Evolutionary conservation across 2,113 vertebrate genomes (phyloP).

Genomic region (Symphodus melops): DNA sequence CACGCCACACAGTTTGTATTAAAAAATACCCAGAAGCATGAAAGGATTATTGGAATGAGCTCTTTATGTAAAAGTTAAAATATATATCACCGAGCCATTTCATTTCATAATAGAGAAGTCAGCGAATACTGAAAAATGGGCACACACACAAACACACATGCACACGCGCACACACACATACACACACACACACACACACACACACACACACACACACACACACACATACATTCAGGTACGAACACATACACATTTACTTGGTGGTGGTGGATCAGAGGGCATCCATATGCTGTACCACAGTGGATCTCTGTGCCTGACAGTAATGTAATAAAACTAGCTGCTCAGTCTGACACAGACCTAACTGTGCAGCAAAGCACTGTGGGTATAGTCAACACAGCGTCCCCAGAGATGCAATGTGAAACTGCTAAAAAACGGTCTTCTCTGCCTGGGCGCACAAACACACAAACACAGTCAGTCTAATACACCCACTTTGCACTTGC

Average conservation of each 20-base stretch:
- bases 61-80: neutral
- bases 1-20: neutral
- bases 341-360: slow-evolving; percentile 69
- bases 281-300: slow-evolving; percentile 50
- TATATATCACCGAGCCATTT: neutral
- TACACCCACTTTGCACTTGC: slow-evolving; percentile 32
- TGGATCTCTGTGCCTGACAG: slow-evolving; percentile 60
- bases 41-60: neutral
- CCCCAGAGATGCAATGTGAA: slow-evolving; percentile 74
- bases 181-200: neutral
- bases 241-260: slow-evolving; percentile 4
- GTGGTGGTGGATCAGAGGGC: slow-evolving; percentile 35
- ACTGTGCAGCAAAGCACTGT: slow-evolving; percentile 76
- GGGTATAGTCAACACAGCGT: slow-evolving; percentile 69
- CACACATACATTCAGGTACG: neutral
- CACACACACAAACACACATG: neutral
- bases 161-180: slow-evolving; percentile 1
- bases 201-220: slow-evolving; percentile 16
- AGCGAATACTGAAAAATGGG: neutral
- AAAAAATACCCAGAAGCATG: neutral
- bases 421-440: slow-evolving; percentile 57
- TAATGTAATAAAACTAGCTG: slow-evolving; percentile 74
- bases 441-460: slow-evolving; percentile 3
- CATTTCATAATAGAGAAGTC: neutral
- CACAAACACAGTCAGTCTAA: slow-evolving; percentile 2